phyloP scores from a whole-genome alignment of 2,888 invertebrate species.

The Argyra leucocephala region DNA sequence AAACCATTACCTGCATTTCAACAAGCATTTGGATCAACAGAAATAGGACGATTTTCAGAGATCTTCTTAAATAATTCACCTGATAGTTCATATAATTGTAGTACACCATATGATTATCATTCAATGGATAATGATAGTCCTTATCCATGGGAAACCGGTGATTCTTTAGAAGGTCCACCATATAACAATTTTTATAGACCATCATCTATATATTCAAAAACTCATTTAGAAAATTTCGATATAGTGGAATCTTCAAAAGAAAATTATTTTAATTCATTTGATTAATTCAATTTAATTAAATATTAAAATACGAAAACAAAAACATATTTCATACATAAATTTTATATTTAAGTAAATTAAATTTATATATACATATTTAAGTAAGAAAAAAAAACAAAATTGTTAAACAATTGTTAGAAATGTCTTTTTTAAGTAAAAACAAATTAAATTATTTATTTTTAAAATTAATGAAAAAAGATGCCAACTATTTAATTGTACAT shows the following conservation, averaged over 20 bases:
- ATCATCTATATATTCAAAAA: neutral
- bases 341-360: no score
- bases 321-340: no score
- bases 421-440: neutral
- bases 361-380: no score
- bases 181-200: neutral
- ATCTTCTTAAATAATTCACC: slow-evolving; percentile 46
- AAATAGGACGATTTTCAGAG: slow-evolving; percentile 73
- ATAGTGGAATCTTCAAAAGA: neutral
- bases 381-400: neutral
- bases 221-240: neutral
- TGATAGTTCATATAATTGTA: slow-evolving; percentile 30
- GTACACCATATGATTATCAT: slow-evolving; percentile 21
- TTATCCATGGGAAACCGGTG: slow-evolving; percentile 29
- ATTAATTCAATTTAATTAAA: neutral
- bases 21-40: slow-evolving; percentile 77
- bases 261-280: neutral
- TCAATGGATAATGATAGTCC: slow-evolving; percentile 29
- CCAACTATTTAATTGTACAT: neutral
- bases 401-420: neutral
- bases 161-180: slow-evolving; percentile 27
- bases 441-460: neutral
- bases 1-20: slow-evolving; percentile 68
- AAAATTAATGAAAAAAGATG: neutral
- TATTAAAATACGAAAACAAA: no score